A percentile compares a stretch with the other conserved stretches of the same genome.
These are phyloP conservation scores for Arion vulgaris DNA, from an alignment of 1,140 invertebrate species.

Conservation along the genomic window DNA sequence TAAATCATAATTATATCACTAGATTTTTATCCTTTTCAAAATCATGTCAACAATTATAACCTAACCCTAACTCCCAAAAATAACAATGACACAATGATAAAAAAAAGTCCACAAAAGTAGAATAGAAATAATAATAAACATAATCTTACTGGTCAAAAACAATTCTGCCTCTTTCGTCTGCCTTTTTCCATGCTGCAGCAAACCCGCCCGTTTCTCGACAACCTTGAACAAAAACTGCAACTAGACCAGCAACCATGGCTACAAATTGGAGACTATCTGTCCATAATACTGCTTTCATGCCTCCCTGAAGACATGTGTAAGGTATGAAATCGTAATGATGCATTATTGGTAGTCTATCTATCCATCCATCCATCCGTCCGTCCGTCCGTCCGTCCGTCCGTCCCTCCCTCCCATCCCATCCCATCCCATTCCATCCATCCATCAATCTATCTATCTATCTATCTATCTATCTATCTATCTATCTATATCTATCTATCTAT, in stretches of 20 bases:
- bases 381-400: too few species aligned
- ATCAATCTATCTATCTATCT: background rate
- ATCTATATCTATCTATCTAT: background rate
- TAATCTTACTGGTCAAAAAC: slow-evolving; percentile 83
- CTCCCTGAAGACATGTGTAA: slow-evolving; percentile 77
- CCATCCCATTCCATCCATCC: background rate
- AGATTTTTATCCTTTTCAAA: too few species aligned
- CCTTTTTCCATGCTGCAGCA: slow-evolving; percentile 79
- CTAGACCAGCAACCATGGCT: slow-evolving; percentile 88
- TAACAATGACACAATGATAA: too few species aligned
- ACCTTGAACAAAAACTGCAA: slow-evolving; percentile 84
- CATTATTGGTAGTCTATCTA: too few species aligned
- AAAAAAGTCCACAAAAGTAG: too few species aligned
- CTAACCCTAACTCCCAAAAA: too few species aligned
- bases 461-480: slow-evolving; percentile 3
- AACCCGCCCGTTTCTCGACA: slow-evolving; percentile 81
- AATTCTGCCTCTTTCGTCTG: slow-evolving; percentile 78
- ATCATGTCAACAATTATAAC: too few species aligned
- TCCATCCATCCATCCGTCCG: too few species aligned
- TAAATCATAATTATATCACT: too few species aligned
- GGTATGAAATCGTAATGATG: background rate
- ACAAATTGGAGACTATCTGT: slow-evolving; percentile 91
- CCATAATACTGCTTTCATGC: slow-evolving; percentile 92
- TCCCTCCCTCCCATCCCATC: too few species aligned
- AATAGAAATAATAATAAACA: too few species aligned